phyloP scores from a whole-genome alignment of 53 echinoderm and acorn worm genomes.

The Pentamera pediparva region DNA sequence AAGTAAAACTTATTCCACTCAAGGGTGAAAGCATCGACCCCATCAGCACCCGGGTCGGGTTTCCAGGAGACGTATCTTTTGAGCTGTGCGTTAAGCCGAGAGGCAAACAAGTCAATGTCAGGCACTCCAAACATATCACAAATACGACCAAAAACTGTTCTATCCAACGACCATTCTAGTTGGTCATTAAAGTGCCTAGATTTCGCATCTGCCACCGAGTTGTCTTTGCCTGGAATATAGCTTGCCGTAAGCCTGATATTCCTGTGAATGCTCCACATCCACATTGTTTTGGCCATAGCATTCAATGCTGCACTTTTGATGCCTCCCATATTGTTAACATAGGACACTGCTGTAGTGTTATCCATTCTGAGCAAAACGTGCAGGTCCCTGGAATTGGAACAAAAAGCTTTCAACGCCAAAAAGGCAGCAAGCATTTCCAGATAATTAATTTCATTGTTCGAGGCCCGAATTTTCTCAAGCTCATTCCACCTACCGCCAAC shows the following conservation, averaged over 20 bases:
- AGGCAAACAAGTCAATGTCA: constrained; percentile 56
- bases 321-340: constrained; percentile 64
- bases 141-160: neutral
- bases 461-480: neutral
- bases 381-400: constrained; percentile 3
- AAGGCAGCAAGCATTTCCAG: constrained; percentile 53
- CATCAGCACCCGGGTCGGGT: constrained; percentile 52
- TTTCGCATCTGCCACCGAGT: constrained; percentile 41
- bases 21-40: constrained; percentile 50
- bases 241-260: constrained; percentile 39
- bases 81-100: constrained; percentile 50
- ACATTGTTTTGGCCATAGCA: constrained; percentile 35
- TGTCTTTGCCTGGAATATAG: neutral
- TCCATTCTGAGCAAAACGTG: constrained; percentile 52
- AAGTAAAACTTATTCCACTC: constrained; percentile 34
- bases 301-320: constrained; percentile 21
- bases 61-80: constrained; percentile 41
- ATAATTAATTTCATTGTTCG: constrained; percentile 49
- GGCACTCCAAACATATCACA: constrained; percentile 27
- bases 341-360: constrained; percentile 66
- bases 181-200: constrained; percentile 44
- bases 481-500: constrained; percentile 53
- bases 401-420: constrained; percentile 47
- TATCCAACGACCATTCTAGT: constrained; percentile 38
- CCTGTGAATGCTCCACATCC: constrained; percentile 50